Base-by-base conservation (phyloP, 2,888 invertebrate species). In the Eupithecia pulchellata region DNA sequence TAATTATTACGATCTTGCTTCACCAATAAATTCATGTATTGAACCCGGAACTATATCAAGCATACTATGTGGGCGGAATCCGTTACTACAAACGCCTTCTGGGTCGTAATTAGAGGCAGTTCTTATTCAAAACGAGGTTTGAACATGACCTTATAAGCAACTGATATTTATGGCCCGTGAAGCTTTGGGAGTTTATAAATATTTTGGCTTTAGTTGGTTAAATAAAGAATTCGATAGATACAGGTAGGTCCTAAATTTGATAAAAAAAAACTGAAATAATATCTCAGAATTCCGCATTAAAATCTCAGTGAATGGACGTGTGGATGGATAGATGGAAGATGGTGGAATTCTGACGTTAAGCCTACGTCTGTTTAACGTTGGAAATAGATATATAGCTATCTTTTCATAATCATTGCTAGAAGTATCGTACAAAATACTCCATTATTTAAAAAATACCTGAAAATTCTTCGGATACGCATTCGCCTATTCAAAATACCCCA, bases 21-120 rank as follows among this genome's bases (percentile, higher is more conserved):
- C 30, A 63, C 73, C 61, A 75, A 64, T 72, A 71, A n/a, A 72
- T 61, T 69, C 69, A 69, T 72, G 74, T 78, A 74, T 78, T 74
- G 74, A 78, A 81, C 83, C 79, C 84, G 82, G 83, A 83, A 82
- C 79, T 73, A 13, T 57, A 60, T 30, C 39, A 63, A 58, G 60
- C 58, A 64, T 58, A 27, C 64, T 60, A 25, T 20, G 78, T 78
- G 75, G 78, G 78, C 71, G 78, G 71, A 68, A 65, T 66, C 78
- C 76, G 77, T 77, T 76, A 77, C 69, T 58, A 68, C 62, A 13
- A 66, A 66, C 75, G 72, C 76, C 76, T 75, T 76, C 78, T 71
- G 64, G 58, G 57, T 29, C 73, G 70, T 74, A 76, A 78, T 75
- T 77, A 78, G 71, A 72, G 70, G 75, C 76, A 74, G 74, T 77